These are phyloP conservation scores for Lepidurus arcticus DNA, from an alignment of 1,140 invertebrate genomes.

Conservation along the genomic window DNA sequence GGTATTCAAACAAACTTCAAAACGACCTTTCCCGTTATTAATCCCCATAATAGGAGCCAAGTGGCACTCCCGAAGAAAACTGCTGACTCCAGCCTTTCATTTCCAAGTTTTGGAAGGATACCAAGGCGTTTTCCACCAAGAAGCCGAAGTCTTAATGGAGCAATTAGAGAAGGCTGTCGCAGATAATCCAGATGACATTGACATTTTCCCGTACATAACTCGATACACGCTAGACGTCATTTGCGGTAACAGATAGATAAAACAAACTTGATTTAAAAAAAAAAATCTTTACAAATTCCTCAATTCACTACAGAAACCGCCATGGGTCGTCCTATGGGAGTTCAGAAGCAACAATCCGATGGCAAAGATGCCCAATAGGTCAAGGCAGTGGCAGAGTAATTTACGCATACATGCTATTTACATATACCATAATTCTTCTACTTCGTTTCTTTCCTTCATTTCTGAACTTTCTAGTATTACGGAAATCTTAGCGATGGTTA, in stretches of 20 bases:
- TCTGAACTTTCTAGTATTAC: slow-evolving; percentile 42
- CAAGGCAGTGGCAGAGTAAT: slow-evolving; percentile 51
- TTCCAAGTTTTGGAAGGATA: slow-evolving; percentile 60
- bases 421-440: neutral
- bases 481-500: slow-evolving; percentile 44
- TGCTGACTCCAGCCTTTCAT: slow-evolving; percentile 60
- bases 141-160: slow-evolving; percentile 23
- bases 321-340: slow-evolving; percentile 35
- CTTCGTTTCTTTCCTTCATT: neutral
- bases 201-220: slow-evolving; percentile 68
- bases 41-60: slow-evolving; percentile 42
- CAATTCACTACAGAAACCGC: slow-evolving; percentile 23
- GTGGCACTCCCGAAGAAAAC: slow-evolving; percentile 52
- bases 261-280: neutral
- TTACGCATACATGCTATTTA: neutral
- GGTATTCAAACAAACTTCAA: slow-evolving; percentile 53
- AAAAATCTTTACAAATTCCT: neutral
- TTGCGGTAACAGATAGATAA: slow-evolving; percentile 50
- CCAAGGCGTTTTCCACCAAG: slow-evolving; percentile 39
- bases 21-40: slow-evolving; percentile 60
- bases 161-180: slow-evolving; percentile 4
- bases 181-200: slow-evolving; percentile 59
- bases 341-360: slow-evolving; percentile 36
- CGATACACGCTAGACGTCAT: slow-evolving; percentile 82
- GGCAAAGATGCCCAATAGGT: slow-evolving; percentile 67